Percentiles rank a stretch among this genome's conserved stretches.
phyloP scores from a whole-genome alignment of 2,888 invertebrate species.

The Melolontha melolontha region DNA sequence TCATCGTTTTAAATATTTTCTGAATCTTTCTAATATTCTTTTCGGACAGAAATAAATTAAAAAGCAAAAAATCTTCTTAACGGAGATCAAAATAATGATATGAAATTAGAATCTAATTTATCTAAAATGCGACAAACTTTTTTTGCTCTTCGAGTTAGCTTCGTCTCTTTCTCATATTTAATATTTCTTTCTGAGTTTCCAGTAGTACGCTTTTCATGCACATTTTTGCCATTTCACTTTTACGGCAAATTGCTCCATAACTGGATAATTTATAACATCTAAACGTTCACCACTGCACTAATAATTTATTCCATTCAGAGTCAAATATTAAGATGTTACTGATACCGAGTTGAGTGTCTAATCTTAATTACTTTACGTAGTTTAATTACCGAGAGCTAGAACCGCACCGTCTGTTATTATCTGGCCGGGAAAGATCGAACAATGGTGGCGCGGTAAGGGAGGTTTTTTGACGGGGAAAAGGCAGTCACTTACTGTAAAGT shows the following conservation, averaged over 20 bases:
- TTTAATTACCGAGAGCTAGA: slow-evolving; percentile 58
- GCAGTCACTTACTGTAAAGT: slow-evolving; percentile 81
- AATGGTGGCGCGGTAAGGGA: slow-evolving; percentile 42
- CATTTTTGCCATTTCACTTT: slow-evolving; percentile 55
- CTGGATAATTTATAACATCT: slow-evolving; percentile 58
- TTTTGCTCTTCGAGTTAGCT: neutral
- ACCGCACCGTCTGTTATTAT: slow-evolving; percentile 58
- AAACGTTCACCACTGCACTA: slow-evolving; percentile 57
- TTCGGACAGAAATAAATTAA: too few species aligned
- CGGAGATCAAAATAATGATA: too few species aligned
- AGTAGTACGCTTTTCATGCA: slow-evolving; percentile 45
- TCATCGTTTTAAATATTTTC: too few species aligned
- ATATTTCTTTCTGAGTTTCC: slow-evolving; percentile 40
- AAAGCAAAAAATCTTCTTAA: too few species aligned
- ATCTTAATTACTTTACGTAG: slow-evolving; percentile 62
- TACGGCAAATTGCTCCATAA: slow-evolving; percentile 55
- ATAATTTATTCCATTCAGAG: slow-evolving; percentile 63
- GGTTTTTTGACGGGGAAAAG: slow-evolving; percentile 23
- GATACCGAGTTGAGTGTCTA: slow-evolving; percentile 59
- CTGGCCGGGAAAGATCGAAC: slow-evolving; percentile 52
- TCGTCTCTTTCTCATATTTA: slow-evolving; percentile 10
- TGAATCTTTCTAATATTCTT: neutral
- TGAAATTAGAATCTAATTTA: too few species aligned
- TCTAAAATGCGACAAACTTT: too few species aligned
- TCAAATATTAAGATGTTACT: slow-evolving; percentile 61